Base-by-base conservation (phyloP, 2,888 invertebrate species). In the Pediacus dermestoides region DNA sequence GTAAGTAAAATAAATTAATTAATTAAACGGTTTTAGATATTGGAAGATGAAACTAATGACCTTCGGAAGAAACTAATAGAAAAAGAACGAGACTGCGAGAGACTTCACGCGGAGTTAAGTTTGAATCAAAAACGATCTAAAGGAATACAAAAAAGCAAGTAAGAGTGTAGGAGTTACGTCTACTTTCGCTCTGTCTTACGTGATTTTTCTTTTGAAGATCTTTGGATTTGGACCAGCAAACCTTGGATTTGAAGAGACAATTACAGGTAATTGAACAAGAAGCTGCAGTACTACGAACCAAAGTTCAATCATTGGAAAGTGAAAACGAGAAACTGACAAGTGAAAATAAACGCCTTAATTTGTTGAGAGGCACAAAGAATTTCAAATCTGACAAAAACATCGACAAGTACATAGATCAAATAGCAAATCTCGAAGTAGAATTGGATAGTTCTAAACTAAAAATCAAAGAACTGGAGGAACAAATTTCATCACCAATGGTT, bases 31-130 rank as follows among this genome's bases (percentile, higher is more conserved):
- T 56, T 63, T 27, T 42, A 84, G 77, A 73, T 77, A 6, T 66
- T 85, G 28, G 84, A 82, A 67, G 82, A 82, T 56, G 88, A 89
- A 69, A 76, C 85, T 36, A 78, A 76, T 34, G 83, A 84, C 52
- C 68, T 88, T 15, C 74, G 84, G 44, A 84, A 83, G 63, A 84
- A 85, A 60, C 66, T 90, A 1, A 81, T 84, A 36, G 88, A 90
- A 66, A 89, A 88, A 64, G 90, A 91, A 67, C 74, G 85, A 52
- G 84, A 85, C 52, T 82, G 85, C 55, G 88, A 88, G 68, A 74
- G 82, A 50, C 70, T 90, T 35, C 81, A 85, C 52, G 77, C 82
- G 1, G 86, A 88, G 67, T 67, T 85, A 13, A 79, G 79, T 53
- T 61, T 80, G 11, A 70, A 75, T 8, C 77, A 77, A 53, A 80